Evolutionary conservation across 2,113 vertebrate species (phyloP).

Genomic region (Vanacampus margaritifer): DNA sequence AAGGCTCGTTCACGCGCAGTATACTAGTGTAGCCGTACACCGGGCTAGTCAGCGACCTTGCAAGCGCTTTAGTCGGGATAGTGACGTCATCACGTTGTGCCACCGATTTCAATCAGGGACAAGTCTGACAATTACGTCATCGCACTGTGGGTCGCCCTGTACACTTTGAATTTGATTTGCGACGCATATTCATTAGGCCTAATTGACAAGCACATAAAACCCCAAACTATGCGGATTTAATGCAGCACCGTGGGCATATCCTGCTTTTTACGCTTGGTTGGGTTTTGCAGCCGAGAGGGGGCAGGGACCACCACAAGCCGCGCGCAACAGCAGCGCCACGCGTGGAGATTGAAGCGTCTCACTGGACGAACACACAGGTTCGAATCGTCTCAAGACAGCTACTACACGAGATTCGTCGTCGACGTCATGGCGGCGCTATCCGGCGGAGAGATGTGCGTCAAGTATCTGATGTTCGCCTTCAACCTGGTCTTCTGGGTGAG

Average conservation of each 20-base stretch:
- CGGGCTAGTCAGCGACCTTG: background rate
- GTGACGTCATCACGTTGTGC: constrained; percentile 48
- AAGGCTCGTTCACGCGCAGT: too few relatives aligned
- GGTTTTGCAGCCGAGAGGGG: constrained; percentile 21
- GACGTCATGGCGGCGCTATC: constrained; percentile 77
- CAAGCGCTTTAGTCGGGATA: constrained; percentile 40
- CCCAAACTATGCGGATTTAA: background rate
- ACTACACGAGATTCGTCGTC: background rate
- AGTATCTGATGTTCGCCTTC: constrained; percentile 91
- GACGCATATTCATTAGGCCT: background rate
- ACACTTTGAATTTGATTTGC: background rate
- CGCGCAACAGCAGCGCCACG: constrained; percentile 49
- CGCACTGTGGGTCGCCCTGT: background rate
- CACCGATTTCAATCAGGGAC: background rate
- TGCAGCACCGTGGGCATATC: background rate
- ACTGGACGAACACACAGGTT: background rate
- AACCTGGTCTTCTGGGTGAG: constrained; percentile 96
- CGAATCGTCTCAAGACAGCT: constrained; percentile 9
- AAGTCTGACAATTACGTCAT: background rate
- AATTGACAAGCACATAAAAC: background rate
- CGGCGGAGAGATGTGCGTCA: constrained; percentile 90
- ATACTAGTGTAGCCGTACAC: too few relatives aligned
- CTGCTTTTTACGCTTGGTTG: background rate
- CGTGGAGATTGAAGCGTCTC: constrained; percentile 42
- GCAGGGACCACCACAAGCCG: constrained; percentile 53